Conservation (phyloP, 2,888 invertebrate species). For the Dryococelus australis region DNA sequence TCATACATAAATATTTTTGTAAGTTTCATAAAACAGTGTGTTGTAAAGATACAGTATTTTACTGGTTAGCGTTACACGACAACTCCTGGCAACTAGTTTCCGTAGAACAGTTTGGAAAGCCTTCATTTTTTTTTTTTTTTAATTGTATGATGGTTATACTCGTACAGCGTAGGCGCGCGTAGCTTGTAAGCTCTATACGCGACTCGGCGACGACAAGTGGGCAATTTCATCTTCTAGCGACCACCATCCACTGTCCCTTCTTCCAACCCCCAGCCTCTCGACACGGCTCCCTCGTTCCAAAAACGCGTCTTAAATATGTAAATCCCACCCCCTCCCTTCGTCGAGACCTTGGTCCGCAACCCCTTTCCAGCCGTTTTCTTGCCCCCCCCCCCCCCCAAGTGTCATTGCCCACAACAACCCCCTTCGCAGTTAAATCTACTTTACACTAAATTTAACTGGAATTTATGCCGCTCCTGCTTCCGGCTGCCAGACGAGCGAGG, state of each 20-base stretch:
- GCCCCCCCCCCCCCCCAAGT: neutral
- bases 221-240: constrained; percentile 10
- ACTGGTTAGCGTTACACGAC: too few species aligned
- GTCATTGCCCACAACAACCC: neutral
- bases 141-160: too few species aligned
- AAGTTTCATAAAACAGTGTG: too few species aligned
- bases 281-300: neutral
- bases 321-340: neutral
- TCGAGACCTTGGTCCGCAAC: neutral
- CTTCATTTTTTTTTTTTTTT: too few species aligned
- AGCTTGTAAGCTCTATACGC: neutral
- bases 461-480: constrained; percentile 1
- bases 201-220: neutral
- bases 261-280: neutral
- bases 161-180: too few species aligned
- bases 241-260: neutral
- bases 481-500: neutral
- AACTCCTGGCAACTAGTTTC: too few species aligned
- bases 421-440: constrained; percentile 20
- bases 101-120: too few species aligned
- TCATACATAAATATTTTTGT: too few species aligned
- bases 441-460: constrained; percentile 29
- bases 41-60: too few species aligned
- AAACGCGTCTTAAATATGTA: constrained; percentile 26
- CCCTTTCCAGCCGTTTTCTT: constrained; percentile 4